Base-by-base conservation (phyloP, 2,888 invertebrate species). In the Galerucella calmariensis region DNA sequence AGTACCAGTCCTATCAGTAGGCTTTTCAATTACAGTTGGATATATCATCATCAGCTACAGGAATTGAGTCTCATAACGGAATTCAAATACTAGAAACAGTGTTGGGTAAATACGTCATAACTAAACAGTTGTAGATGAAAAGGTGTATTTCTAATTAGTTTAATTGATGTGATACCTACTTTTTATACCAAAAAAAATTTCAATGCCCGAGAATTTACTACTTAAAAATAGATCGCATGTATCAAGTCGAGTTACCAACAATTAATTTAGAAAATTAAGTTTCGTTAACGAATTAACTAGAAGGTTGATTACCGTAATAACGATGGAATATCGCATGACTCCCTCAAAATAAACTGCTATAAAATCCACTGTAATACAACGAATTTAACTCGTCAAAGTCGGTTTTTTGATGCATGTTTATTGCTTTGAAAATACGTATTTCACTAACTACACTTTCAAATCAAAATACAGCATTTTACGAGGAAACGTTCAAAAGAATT, bases 251-350 rank as follows among this genome's bases (percentile, higher is more conserved):
- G 41, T 35, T 66, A 59, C 58, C 59, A 59, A 59, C 72, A 72
- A 72, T 72, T 72, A 72, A 72, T 72, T 72, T 59, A 8, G 72
- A 67, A 72, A 72, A 65, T 71, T 71, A 65, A 72, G 59, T 72
- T 72, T 72, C 66, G 72, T 66, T 72, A 72, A 72, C 72, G 66
- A 72, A 72, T 66, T 72, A 72, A 48, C 58, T 59, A 35, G 67
- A 72, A 67, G 58, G 72, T 59, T 72, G 72, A 66, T 72, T 72
- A 72, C 58, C 11, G 67, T 72, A 66, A 72, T 67, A 67, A 72
- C 46, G 67, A 41, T 12, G 48, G 44, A 46, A 72, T 65, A 65
- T 72, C 46, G 72, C 72, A 72, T 72, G 72, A 72, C 72, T 59
- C 35, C 20, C 20, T 65, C 16, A 44, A 44, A 65, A 65, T 20